These are phyloP conservation scores for Eulacestoma nigropectus DNA, from an alignment of 2,113 vertebrate genomes.

Conservation along the genomic window DNA sequence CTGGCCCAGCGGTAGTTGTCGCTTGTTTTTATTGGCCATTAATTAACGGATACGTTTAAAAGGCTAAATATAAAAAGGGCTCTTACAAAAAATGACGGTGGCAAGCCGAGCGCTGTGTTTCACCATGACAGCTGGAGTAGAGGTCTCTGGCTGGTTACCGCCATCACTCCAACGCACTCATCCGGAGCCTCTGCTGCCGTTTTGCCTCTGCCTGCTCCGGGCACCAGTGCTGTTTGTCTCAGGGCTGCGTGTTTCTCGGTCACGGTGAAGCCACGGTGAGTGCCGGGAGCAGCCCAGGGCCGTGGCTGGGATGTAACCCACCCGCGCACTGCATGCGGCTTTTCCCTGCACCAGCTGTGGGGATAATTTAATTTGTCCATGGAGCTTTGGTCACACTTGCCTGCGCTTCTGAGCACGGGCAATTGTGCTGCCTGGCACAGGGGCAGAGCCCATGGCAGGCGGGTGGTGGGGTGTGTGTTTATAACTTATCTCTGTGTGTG, in stretches of 20 bases:
- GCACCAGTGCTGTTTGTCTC: not conserved
- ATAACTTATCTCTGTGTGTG: not conserved
- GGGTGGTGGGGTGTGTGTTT: not conserved
- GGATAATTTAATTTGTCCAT: not conserved
- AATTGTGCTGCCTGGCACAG: not conserved
- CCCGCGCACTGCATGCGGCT: fast-evolving
- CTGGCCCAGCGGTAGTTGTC: not conserved
- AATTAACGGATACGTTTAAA: not conserved
- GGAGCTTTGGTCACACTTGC: not conserved
- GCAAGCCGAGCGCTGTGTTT: not conserved
- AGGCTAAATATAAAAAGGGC: not conserved
- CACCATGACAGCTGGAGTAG: not conserved
- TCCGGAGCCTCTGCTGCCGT: not conserved
- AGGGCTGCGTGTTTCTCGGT: fast-evolving
- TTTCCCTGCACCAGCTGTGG: fast-evolving
- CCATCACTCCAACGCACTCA: not conserved
- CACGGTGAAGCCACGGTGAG: fast-evolving
- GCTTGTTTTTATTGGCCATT: not conserved
- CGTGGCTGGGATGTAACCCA: fast-evolving
- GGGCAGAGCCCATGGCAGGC: not conserved
- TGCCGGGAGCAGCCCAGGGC: fast-evolving
- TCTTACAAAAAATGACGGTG: fast-evolving
- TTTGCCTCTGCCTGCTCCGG: not conserved
- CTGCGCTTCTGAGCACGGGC: not conserved
- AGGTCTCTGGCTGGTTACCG: not conserved